A percentile compares a stretch with the other conserved stretches of the same genome.
phyloP scores from a whole-genome alignment of 2,888 invertebrate genomes.

The Thelaira solivaga region DNA sequence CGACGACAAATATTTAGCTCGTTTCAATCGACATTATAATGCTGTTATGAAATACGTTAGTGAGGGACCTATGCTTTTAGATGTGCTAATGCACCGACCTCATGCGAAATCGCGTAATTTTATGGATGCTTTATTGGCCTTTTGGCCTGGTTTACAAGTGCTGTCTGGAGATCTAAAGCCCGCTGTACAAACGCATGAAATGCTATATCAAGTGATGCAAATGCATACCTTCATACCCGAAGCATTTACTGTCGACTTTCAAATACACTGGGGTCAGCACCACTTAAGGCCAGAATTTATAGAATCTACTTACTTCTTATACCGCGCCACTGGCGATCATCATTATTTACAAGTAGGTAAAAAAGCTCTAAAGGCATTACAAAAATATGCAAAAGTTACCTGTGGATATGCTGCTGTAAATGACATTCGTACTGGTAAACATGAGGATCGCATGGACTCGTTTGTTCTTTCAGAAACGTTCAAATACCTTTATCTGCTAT shows the following conservation, averaged over 20 bases:
- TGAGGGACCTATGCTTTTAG: slow-evolving; percentile 92
- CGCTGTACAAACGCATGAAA: slow-evolving; percentile 99
- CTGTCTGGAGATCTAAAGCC: slow-evolving; percentile 93
- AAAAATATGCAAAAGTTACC: slow-evolving; percentile 92
- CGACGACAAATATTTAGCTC: slow-evolving; percentile 93
- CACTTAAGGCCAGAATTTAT: slow-evolving; percentile 97
- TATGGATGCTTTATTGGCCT: slow-evolving; percentile 97
- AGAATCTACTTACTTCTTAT: slow-evolving; percentile 98
- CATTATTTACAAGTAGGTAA: slow-evolving; percentile 95
- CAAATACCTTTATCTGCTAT: slow-evolving; percentile 96
- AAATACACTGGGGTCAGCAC: slow-evolving; percentile 99
- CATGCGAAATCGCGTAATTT: slow-evolving; percentile 95
- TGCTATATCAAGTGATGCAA: slow-evolving; percentile 98
- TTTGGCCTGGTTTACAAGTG: slow-evolving; percentile 98
- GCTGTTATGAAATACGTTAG: slow-evolving; percentile 98
- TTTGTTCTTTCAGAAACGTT: slow-evolving; percentile 98
- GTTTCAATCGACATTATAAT: slow-evolving; percentile 96
- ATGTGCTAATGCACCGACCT: slow-evolving; percentile 97
- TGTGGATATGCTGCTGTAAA: slow-evolving; percentile 99
- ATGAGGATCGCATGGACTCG: slow-evolving; percentile 98
- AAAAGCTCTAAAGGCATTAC: slow-evolving; percentile 90
- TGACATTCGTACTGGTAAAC: slow-evolving; percentile 91
- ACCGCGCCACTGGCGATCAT: slow-evolving; percentile 95
- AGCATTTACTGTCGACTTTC: slow-evolving; percentile 98
- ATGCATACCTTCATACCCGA: slow-evolving; percentile 98